Conservation (phyloP, 2,113 vertebrate genomes). For the Mus musculus region DNA sequence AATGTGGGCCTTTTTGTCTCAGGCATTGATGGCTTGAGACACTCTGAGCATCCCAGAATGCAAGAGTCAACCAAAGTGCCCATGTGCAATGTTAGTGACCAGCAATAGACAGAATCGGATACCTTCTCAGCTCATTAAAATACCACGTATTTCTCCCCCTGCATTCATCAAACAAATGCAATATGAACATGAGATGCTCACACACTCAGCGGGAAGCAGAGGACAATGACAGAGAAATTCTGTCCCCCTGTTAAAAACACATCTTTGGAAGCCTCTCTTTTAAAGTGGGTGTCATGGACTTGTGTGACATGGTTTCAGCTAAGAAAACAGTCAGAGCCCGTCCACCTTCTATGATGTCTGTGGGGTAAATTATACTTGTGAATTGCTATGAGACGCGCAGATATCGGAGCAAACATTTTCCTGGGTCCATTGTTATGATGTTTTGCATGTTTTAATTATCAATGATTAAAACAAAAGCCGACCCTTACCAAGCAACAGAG, state of each 20-base stretch:
- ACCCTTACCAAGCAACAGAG: background rate
- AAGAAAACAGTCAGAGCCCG: background rate
- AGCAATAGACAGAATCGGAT: background rate
- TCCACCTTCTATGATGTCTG: background rate
- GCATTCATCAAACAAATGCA: background rate
- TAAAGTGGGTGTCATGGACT: background rate
- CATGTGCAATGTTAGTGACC: background rate
- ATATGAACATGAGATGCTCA: background rate
- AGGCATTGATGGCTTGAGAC: background rate
- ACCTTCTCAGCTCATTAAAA: background rate
- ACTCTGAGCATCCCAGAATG: background rate
- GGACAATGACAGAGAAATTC: background rate
- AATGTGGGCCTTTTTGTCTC: background rate
- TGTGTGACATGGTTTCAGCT: background rate
- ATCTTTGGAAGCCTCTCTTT: background rate
- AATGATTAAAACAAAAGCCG: background rate
- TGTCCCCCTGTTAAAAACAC: background rate
- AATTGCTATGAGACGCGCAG: background rate
- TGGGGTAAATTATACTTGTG: background rate
- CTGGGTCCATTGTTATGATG: background rate
- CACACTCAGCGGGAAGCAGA: background rate
- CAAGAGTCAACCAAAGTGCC: background rate
- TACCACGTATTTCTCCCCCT: background rate
- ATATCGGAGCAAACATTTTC: background rate
- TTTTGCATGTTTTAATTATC: background rate